phyloP scores from a whole-genome alignment of 2,888 invertebrate species.

The Microctonus brassicae region DNA sequence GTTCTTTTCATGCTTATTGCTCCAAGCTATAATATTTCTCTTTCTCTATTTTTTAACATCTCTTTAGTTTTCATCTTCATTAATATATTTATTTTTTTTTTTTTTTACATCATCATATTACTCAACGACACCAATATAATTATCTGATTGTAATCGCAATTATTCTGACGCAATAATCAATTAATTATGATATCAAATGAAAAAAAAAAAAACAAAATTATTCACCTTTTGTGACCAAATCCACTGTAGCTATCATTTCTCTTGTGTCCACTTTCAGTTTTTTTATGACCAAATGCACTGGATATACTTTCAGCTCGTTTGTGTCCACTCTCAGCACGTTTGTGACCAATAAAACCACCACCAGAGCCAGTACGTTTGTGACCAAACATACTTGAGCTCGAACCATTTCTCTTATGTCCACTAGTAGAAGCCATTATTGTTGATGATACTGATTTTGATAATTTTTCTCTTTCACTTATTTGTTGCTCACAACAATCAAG shows the following conservation, averaged over 20 bases:
- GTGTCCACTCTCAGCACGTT: slow-evolving; percentile 63
- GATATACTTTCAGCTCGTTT: slow-evolving; percentile 67
- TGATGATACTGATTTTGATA: slow-evolving; percentile 23
- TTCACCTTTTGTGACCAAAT: slow-evolving; percentile 63
- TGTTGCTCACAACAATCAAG: neutral
- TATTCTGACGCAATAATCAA: neutral
- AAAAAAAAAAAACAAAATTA: neutral
- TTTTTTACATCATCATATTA: neutral
- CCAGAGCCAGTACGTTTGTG: slow-evolving; percentile 64
- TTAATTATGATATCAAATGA: neutral
- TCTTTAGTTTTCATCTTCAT: neutral
- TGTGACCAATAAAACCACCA: slow-evolving; percentile 63
- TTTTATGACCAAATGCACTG: slow-evolving; percentile 66
- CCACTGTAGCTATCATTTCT: slow-evolving; percentile 60
- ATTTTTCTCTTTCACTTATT: slow-evolving; percentile 7
- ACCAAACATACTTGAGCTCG: slow-evolving; percentile 64
- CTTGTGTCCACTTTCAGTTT: slow-evolving; percentile 63
- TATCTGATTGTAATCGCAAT: neutral
- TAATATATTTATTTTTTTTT: neutral
- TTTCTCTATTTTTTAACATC: neutral
- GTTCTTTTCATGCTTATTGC: neutral
- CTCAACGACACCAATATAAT: neutral
- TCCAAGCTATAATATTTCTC: neutral
- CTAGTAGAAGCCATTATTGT: slow-evolving; percentile 58
- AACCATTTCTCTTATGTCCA: slow-evolving; percentile 65